A percentile compares a stretch with the other conserved stretches of the same genome.
Conservation (phyloP, 2,797 vertebrate genomes). For the Catharus ustulatus region DNA sequence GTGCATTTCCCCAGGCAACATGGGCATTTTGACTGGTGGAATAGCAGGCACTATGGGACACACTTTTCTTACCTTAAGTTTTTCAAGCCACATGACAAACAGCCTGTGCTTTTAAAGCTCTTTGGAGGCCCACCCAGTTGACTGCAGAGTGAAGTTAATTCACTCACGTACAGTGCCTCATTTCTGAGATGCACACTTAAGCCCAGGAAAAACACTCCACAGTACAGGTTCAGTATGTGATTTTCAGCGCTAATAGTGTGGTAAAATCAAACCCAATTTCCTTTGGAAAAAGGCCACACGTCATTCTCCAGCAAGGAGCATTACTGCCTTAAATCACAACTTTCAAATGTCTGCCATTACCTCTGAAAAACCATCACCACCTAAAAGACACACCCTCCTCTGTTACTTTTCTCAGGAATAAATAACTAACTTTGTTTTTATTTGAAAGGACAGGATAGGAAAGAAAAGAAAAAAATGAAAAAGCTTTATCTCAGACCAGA, state of each 20-base stretch:
- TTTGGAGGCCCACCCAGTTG: neutral
- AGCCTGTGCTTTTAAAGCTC: conserved; percentile 23
- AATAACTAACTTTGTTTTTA: neutral
- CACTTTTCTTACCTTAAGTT: neutral
- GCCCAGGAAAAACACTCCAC: conserved; percentile 12
- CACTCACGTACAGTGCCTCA: neutral
- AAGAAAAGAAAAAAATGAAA: neutral
- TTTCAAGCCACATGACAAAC: neutral
- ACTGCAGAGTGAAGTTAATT: conserved; percentile 40
- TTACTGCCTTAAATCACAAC: conserved; percentile 21
- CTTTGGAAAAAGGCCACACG: conserved; percentile 1
- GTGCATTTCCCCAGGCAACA: neutral
- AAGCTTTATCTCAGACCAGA: neutral
- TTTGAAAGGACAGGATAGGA: neutral
- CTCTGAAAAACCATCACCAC: neutral
- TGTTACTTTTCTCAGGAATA: neutral
- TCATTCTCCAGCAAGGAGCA: neutral
- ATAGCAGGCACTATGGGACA: neutral
- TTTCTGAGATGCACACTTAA: conserved; percentile 13
- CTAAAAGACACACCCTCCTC: neutral
- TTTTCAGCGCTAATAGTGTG: conserved; percentile 8
- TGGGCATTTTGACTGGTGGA: neutral
- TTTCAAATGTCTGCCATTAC: neutral
- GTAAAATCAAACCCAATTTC: conserved; percentile 40
- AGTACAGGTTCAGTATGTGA: neutral